Base-by-base conservation (phyloP, 2,797 vertebrate species). In the Florisuga fusca region DNA sequence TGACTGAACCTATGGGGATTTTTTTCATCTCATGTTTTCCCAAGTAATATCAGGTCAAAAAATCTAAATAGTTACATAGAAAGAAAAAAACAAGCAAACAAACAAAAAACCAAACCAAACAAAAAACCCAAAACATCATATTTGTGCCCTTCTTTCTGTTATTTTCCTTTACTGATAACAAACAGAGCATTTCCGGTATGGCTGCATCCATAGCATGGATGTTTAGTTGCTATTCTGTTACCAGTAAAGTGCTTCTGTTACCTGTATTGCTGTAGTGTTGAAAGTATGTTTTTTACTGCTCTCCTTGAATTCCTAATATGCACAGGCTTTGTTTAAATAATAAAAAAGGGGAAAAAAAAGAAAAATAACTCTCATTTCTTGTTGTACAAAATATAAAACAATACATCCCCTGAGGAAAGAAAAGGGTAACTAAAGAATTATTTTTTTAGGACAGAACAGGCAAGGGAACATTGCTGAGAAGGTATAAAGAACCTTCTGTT, bases 381-480 rank as follows among this genome's bases (percentile, higher is more conserved):
- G 8, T 41, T 67, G 36, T 74, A 41, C 4, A 92, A 95, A 87
- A 64, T 50, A 67, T 15, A 71, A 33, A 61, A 57, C n/a, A 87
- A 34, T 36, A 71, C 7, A 89, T 41, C 3, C 53, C 41, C 58
- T 20, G 54, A 87, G 74, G 19, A 87, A 90, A 75, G 8, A 18
- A 69, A 33, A 50, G 75, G 58, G 72, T 17, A 62, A 45, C 34
- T 57, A 25, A 59, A 73, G 10, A 76, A 76, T 68, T 84, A 8
- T 67, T 81, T 91, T 88, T 88, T 82, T 50, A 83, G 64, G 57
- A 46, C 0, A 10, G 50, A 92, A 85, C 26, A 67, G 82, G 10
- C 20, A 64, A 74, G 14, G 29, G 68, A 89, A 92, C 75, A 72
- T 87, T 87, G 67, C 55, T 92, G 85, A 95, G 74, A 43, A 78